Conservation (phyloP, 1,140 invertebrate genomes). For the Hylaeus anthracinus region DNA sequence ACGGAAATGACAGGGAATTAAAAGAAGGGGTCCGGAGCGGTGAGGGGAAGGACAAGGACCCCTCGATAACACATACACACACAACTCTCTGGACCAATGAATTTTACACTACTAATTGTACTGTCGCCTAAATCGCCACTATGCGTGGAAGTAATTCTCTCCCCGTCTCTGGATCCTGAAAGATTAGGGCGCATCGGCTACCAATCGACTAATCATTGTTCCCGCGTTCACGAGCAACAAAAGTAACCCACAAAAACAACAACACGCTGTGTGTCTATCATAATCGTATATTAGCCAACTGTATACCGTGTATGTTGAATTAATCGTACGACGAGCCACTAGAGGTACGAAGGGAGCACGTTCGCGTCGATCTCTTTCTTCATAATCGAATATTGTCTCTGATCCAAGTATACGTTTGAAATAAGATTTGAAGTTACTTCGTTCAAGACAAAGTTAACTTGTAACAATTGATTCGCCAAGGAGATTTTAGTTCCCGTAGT, state of each 20-base stretch:
- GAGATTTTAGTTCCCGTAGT: too few relatives aligned
- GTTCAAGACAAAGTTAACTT: too few relatives aligned
- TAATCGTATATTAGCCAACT: slow-evolving; percentile 48
- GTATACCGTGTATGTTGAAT: slow-evolving; percentile 30
- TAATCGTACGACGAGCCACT: background rate
- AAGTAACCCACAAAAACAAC: background rate
- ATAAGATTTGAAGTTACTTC: too few relatives aligned
- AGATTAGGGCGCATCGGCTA: background rate
- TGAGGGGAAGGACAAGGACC: background rate
- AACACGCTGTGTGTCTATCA: slow-evolving; percentile 46
- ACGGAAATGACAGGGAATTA: background rate
- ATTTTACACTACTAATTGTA: slow-evolving; percentile 57
- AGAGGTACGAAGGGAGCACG: background rate
- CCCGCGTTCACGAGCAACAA: slow-evolving; percentile 25
- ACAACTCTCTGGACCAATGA: slow-evolving; percentile 59
- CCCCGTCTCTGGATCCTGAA: slow-evolving; percentile 14
- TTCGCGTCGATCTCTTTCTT: background rate
- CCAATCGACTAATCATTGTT: slow-evolving; percentile 8
- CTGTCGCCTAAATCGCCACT: slow-evolving; percentile 36
- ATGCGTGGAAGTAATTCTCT: slow-evolving; percentile 18
- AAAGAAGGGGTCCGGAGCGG: background rate
- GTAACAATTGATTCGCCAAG: background rate
- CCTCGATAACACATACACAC: slow-evolving; percentile 19
- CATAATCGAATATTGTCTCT: background rate
- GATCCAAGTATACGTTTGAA: too few relatives aligned